Evolutionary conservation across 30 jellyfish, hydroid and myxozoan genomes (phyloP).

Genomic region (Mastigias papua): DNA sequence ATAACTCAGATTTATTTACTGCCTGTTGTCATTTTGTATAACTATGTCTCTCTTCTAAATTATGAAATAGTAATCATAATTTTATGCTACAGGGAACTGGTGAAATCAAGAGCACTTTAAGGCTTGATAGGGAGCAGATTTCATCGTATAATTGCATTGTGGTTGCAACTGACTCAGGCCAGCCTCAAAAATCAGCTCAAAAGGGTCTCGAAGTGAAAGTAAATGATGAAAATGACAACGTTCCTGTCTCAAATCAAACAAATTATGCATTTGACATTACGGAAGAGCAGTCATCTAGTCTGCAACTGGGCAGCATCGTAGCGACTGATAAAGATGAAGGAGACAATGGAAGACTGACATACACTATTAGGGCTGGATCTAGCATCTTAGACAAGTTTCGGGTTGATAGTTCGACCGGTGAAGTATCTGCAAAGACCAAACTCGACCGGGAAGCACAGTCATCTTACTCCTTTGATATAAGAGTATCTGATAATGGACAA

Average conservation of each 20-base stretch:
- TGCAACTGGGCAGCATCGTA: conserved; percentile 32
- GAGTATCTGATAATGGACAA: conserved; percentile 66
- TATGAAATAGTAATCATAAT: no score
- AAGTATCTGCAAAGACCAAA: conserved; percentile 35
- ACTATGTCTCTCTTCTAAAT: no score
- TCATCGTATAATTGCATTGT: conserved; percentile 29
- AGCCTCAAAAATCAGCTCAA: conserved; percentile 23
- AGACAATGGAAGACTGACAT: conserved; percentile 46
- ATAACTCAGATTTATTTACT: no score
- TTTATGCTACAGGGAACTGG: conserved; percentile 59
- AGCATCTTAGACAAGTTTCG: conserved; percentile 14
- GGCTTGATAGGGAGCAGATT: conserved; percentile 53
- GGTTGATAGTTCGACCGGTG: conserved; percentile 59
- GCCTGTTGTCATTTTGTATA: no score
- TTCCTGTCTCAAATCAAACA: conserved; percentile 65
- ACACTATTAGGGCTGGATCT: conserved; percentile 16
- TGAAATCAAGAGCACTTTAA: conserved; percentile 15
- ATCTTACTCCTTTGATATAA: conserved; percentile 23
- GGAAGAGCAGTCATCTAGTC: conserved; percentile 52
- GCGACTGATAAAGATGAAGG: conserved; percentile 73
- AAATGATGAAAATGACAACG: conserved; percentile 77
- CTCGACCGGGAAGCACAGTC: conserved; percentile 57
- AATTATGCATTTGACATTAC: conserved; percentile 29
- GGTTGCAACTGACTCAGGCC: conserved; percentile 66
- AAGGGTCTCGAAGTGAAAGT: conserved; percentile 26